phyloP scores from a whole-genome alignment of 2,888 invertebrate genomes.

The Drosophila ezoana region DNA sequence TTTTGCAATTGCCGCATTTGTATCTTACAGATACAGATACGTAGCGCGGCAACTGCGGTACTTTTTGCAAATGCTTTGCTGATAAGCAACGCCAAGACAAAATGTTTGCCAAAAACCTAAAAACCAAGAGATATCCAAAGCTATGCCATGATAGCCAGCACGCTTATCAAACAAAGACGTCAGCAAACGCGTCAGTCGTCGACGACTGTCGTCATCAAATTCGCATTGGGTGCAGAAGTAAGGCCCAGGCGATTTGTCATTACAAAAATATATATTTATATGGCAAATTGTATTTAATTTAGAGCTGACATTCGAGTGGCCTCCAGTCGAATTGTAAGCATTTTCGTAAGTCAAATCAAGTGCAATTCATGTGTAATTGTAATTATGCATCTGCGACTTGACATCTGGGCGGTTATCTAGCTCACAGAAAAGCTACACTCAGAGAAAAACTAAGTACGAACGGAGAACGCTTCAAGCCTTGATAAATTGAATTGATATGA shows the following conservation, averaged over 20 bases:
- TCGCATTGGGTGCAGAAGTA: slow-evolving; percentile 10
- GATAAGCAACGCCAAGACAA: slow-evolving; percentile 52
- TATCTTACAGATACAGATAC: slow-evolving; percentile 57
- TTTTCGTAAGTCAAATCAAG: slow-evolving; percentile 39
- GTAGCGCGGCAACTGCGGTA: slow-evolving; percentile 55
- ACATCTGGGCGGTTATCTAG: slow-evolving; percentile 14
- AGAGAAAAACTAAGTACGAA: background rate
- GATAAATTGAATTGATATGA: background rate
- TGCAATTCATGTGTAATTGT: slow-evolving; percentile 68
- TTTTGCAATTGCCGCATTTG: slow-evolving; percentile 74
- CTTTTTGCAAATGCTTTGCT: slow-evolving; percentile 50
- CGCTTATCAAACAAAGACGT: slow-evolving; percentile 51
- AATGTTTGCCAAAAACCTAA: slow-evolving; percentile 60
- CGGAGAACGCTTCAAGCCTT: background rate
- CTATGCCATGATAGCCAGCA: slow-evolving; percentile 12
- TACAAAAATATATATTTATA: slow-evolving; percentile 17
- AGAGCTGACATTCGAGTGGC: slow-evolving; percentile 36
- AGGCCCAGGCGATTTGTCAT: slow-evolving; percentile 39
- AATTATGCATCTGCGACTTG: slow-evolving; percentile 59
- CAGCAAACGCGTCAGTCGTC: slow-evolving; percentile 32
- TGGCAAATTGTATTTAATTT: slow-evolving; percentile 67
- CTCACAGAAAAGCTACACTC: slow-evolving; percentile 16
- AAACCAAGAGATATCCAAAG: slow-evolving; percentile 3
- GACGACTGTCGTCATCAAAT: slow-evolving; percentile 40
- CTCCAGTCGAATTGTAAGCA: slow-evolving; percentile 29